Evolutionary conservation across 2,797 vertebrate genomes (phyloP), one percentile per base, ranked within the genome.

Genomic region (Etheostoma nigrum): DNA sequence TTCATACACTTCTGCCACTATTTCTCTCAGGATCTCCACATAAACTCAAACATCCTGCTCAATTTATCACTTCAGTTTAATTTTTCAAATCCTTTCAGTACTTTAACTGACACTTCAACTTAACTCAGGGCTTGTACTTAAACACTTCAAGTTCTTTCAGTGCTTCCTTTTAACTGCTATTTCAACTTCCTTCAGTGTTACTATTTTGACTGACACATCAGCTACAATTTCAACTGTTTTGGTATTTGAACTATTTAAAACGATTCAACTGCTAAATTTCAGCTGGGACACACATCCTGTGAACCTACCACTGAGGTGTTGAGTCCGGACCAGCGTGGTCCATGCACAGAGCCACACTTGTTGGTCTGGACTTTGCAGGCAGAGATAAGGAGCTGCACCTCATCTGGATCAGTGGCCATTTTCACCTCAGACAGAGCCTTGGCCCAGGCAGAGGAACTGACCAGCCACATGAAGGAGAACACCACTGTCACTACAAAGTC

Each of bases 381-480:
- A 25, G 98, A 95, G 90, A 98, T 94, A 89, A 98, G 93, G 64
- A 96, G 90, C 82, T 97, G 93, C 73, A 99, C 96, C 92, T 98
- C 97, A 9, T 96, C 96, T 1, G 98, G 98, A 85, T 99, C 97
- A 0, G 97, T 98, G 0, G 97, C 96, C 36, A 96, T 67, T 89
- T 99, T 99, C 53, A 99, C 97, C 84, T 99, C 98, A 44, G 98
- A 98, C 74, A 99, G 93, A 84, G 97, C 98, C 91, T 99, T 99
- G 16, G 98, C 98, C 98, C 98, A 99, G 75, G 97, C 96, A 10
- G 98, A 99, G 9, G 98, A 99, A 77, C 98, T 94, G 88, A 99
- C 97, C 87, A 99, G 92, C 98, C 98, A 99, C 95, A 99, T 91
- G 95, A 99, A 99, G 2, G 98, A 99, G 94, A 99, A 99, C 74